A percentile compares a stretch with the other conserved stretches of the same genome.
These are phyloP conservation scores for Luehdorfia chinensis DNA, from an alignment of 1,140 invertebrate genomes.

Conservation along the genomic window DNA sequence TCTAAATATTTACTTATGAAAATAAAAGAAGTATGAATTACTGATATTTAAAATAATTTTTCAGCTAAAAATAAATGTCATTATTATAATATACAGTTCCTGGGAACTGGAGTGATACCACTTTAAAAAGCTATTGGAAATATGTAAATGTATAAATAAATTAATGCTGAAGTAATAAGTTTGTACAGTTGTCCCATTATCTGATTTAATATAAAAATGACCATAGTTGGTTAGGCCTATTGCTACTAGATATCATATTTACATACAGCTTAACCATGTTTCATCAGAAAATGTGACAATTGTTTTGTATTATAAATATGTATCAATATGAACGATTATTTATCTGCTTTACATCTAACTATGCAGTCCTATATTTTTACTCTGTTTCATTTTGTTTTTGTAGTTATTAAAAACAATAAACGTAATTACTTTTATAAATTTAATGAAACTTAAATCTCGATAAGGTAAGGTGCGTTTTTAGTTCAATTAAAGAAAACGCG, in stretches of 20 bases:
- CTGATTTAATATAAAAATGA: slow-evolving; percentile 27
- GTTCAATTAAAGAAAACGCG: too few species aligned
- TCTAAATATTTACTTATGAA: too few species aligned
- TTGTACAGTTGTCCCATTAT: slow-evolving; percentile 44
- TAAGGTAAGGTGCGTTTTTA: too few species aligned
- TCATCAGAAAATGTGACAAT: slow-evolving; percentile 46
- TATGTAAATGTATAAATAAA: slow-evolving; percentile 68
- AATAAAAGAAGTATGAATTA: too few species aligned
- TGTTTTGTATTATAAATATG: slow-evolving; percentile 50
- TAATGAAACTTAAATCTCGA: too few species aligned
- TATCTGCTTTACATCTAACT: slow-evolving; percentile 66
- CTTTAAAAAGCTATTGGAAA: slow-evolving; percentile 55
- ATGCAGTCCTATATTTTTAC: slow-evolving; percentile 48
- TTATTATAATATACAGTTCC: slow-evolving; percentile 47
- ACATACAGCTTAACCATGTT: slow-evolving; percentile 22
- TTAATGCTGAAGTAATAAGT: slow-evolving; percentile 52
- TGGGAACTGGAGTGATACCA: slow-evolving; percentile 47
- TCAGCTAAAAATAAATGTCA: slow-evolving; percentile 39
- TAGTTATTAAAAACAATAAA: too few species aligned
- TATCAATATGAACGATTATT: slow-evolving; percentile 61
- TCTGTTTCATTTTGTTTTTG: slow-evolving; percentile 34
- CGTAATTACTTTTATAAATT: too few species aligned
- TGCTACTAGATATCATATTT: slow-evolving; percentile 6
- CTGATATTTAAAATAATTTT: too few species aligned
- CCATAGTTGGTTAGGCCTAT: neutral